Evolutionary conservation across 2,888 invertebrate species (phyloP), one percentile per base, ranked within the genome.

Genomic region (Lasius platythorax): DNA sequence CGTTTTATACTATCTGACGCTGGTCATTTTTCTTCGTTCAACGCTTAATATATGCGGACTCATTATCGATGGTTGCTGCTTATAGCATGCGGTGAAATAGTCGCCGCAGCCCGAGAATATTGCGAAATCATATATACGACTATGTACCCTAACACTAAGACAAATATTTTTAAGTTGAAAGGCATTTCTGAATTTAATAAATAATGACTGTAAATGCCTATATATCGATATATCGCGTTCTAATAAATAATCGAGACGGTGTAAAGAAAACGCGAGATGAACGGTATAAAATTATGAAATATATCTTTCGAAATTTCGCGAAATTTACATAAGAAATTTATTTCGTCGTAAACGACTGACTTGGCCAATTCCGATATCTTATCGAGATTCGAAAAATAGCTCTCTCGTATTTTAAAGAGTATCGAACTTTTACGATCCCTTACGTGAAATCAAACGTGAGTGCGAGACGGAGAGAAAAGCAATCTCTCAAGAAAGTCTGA

Each of bases 21-120:
- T 78, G 78, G 85, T 73, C 87, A 72, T 78, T 79, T 61, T 89
- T 83, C 87, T 85, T 88, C 89, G 73, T 81, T 89, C 87, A 85
- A 72, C 83, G 87, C 70, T 88, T 89, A 83, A 89, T 83, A 82
- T 75, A 87, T 87, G 88, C 82, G 12, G 50, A 56, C 64, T 70
- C 68, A 56, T 83, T 78, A 82, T 86, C 87, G 73, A 79, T 79
- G 74, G 61, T 23, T 61, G 74, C 79, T 23, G 66, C 53, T 70
- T 68, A 8, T 68, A 78, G 18, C 76, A 18, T n/a, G 8, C 43
- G 40, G 28, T 8, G n/a, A 23, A 37, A 78, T 15, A 56, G 46
- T 56, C 53, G 18, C 66, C 46, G 11, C 40, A n/a, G n/a, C 40
- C 30, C 15, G 68, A 70, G 12, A 78, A 78, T 12, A 15, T 61